phyloP scores from a whole-genome alignment of 1,140 invertebrate genomes.

The Drosophila truncata region DNA sequence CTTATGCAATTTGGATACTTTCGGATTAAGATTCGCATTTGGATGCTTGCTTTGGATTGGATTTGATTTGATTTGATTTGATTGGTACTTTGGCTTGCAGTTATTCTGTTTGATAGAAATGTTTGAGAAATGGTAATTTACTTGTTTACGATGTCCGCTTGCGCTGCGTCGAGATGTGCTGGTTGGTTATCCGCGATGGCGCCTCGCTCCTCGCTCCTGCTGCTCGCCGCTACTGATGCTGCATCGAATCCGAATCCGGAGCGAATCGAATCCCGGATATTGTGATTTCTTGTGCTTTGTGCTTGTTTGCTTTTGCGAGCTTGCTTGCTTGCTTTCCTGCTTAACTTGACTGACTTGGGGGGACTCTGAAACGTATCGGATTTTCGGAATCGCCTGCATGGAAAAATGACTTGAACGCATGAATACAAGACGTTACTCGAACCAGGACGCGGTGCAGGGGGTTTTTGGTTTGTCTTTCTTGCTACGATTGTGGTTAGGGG shows the following conservation, averaged over 20 bases:
- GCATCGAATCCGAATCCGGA: conserved; percentile 20
- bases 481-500: conserved; percentile 66
- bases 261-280: conserved; percentile 6
- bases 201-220: conserved; percentile 24
- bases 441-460: conserved; percentile 76
- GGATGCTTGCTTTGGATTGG: conserved; percentile 39
- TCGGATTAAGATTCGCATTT: conserved; percentile 22
- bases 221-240: not conserved
- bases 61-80: conserved; percentile 31
- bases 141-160: conserved; percentile 68
- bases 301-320: conserved; percentile 22
- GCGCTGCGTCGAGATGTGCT: not conserved
- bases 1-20: conserved; percentile 70
- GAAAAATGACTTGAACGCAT: conserved; percentile 85
- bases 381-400: conserved; percentile 77
- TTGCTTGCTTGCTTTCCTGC: conserved; percentile 33
- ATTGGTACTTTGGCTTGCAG: conserved; percentile 25
- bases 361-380: conserved; percentile 78
- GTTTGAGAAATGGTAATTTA: conserved; percentile 74
- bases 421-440: conserved; percentile 83
- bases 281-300: conserved; percentile 34
- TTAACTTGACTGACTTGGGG: conserved; percentile 55
- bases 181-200: conserved; percentile 15
- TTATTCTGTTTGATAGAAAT: conserved; percentile 58
- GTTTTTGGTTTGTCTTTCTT: conserved; percentile 59